Conservation (phyloP, 2,797 vertebrate species). For the Danio tinwini region DNA sequence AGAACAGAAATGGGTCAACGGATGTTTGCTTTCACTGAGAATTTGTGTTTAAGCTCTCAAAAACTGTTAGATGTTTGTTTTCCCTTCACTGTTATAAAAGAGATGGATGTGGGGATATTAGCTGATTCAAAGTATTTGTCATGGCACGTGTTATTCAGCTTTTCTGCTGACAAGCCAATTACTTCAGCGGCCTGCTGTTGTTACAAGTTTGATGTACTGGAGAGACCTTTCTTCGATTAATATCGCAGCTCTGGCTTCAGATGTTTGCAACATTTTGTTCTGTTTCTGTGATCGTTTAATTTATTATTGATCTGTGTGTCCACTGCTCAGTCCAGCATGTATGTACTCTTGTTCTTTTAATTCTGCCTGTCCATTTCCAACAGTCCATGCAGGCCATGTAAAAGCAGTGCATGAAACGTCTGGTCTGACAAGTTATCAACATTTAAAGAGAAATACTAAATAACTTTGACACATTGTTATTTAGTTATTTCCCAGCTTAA, state of each 20-base stretch:
- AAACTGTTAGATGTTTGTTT: conserved; percentile 14
- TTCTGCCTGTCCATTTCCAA: conserved; percentile 52
- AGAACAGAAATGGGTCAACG: neutral
- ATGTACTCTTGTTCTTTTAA: conserved; percentile 58
- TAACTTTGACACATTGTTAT: too few species aligned
- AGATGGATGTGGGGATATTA: conserved; percentile 10
- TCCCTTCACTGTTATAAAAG: neutral
- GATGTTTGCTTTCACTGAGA: neutral
- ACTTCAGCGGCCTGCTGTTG: conserved; percentile 7
- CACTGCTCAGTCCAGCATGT: conserved; percentile 60
- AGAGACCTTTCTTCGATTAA: conserved; percentile 66
- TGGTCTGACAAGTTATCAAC: conserved; percentile 63
- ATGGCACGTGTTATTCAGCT: conserved; percentile 13
- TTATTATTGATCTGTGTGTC: conserved; percentile 77
- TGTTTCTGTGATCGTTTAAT: conserved; percentile 72
- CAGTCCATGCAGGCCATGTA: conserved; percentile 60
- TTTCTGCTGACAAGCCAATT: conserved; percentile 40
- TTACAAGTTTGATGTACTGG: neutral
- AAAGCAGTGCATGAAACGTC: conserved; percentile 64
- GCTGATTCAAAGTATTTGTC: conserved; percentile 30
- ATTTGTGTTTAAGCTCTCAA: neutral
- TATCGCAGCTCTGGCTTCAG: conserved; percentile 72
- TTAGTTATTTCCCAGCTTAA: too few species aligned
- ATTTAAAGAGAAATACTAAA: neutral
- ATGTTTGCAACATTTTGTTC: conserved; percentile 72